Base-by-base conservation (phyloP, 2,797 vertebrate species). In the Pangasius mekongensis region DNA sequence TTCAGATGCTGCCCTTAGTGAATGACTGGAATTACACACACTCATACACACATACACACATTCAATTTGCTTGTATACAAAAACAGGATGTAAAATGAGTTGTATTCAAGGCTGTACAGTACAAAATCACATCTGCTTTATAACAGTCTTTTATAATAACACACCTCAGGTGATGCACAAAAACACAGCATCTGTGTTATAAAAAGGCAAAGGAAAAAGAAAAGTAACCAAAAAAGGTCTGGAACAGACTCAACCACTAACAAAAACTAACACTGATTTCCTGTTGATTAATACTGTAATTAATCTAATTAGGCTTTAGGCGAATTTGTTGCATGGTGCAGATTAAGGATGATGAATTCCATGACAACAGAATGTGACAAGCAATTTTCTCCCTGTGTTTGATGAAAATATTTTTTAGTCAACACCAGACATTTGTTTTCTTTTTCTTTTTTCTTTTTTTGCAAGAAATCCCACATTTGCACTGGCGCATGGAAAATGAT, bases 281-380 rank as follows among this genome's bases (percentile, higher is more conserved):
- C 83, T 74, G 85, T 89, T 92, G 92, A 94, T 93, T 93, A 93
- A 93, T 92, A 88, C 91, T 89, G 87, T 89, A 91, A 93, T 94
- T 86, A 91, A 92, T 93, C 78, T 89, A 93, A 93, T 95, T 92
- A 92, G 76, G 56, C 67, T 89, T 80, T 62, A 90, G 92, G 90
- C 90, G 85, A 88, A 93, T 94, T 94, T 87, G 91, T 92, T 86
- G 80, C 11, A 81, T 76, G 5, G 85, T 89, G 86, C 94, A 88
- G 83, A 94, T 93, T 58, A 92, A 92, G 90, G 86, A 92, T 94
- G 73, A 90, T 89, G 92, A 87, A 92, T 86, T 88, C 90, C 93
- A 91, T 91, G 91, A 87, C 87, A 86, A 71, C 84, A 56, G 30
- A 85, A 62, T 43, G 36, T 82, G 80, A 82, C 80, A 82, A 62